Conservation (phyloP, 1,140 invertebrate species). For the Zaprionus gabonicus region DNA sequence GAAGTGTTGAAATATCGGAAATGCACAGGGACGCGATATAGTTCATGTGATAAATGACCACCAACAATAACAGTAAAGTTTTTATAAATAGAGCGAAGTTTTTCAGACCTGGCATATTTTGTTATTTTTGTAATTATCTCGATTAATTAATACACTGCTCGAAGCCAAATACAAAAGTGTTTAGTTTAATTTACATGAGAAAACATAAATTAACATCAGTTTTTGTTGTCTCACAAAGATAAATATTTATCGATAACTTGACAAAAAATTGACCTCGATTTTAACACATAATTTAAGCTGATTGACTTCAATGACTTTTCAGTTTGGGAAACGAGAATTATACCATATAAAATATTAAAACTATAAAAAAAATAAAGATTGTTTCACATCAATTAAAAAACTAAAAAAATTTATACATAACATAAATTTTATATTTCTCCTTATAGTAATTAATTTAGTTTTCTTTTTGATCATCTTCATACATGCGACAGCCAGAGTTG, state of each 20-base stretch:
- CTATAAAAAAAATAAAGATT: too few species aligned
- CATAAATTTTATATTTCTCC: background rate
- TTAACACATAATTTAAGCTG: background rate
- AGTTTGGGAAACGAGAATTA: too few species aligned
- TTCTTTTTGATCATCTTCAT: background rate
- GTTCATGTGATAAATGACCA: background rate
- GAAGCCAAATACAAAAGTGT: constrained; percentile 1
- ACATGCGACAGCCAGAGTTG: background rate
- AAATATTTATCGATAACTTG: background rate
- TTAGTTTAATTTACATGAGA: constrained; percentile 3
- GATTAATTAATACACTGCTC: constrained; percentile 2
- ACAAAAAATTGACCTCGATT: background rate
- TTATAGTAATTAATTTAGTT: background rate
- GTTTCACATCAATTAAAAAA: too few species aligned
- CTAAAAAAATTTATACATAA: too few species aligned
- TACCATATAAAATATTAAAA: background rate
- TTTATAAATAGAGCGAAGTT: background rate
- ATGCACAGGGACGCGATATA: background rate
- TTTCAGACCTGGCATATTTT: background rate
- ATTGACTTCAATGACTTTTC: background rate
- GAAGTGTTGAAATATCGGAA: constrained; percentile 3
- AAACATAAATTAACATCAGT: constrained; percentile 5
- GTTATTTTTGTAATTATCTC: background rate
- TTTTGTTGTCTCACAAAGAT: background rate
- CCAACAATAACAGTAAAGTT: background rate